Conservation (phyloP, 2,888 invertebrate genomes). For the Hemithea aestivaria region DNA sequence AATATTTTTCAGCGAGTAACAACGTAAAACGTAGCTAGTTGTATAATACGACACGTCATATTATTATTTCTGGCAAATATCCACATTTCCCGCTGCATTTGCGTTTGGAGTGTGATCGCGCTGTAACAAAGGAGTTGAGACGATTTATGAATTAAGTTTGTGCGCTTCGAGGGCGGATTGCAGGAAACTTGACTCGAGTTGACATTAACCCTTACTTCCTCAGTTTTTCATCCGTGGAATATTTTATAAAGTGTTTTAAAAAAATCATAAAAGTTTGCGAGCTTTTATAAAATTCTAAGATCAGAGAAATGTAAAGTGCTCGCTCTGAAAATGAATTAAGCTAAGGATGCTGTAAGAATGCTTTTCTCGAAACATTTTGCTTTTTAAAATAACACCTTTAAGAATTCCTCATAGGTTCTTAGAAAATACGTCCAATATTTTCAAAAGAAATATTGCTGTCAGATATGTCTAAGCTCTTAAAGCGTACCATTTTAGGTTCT, state of each 20-base stretch:
- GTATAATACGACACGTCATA: slow-evolving; percentile 15
- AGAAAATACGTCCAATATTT: no score
- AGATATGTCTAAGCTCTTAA: no score
- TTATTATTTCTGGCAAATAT: slow-evolving; percentile 22
- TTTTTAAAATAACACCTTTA: no score
- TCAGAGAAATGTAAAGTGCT: slow-evolving; percentile 1
- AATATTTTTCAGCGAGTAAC: no score
- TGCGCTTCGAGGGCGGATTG: slow-evolving; percentile 13
- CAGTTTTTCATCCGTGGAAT: slow-evolving; percentile 14
- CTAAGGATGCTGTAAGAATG: no score
- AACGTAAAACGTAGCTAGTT: no score
- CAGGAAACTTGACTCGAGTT: slow-evolving; percentile 22
- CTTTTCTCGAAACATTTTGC: no score
- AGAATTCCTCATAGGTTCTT: no score
- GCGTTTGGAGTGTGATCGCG: slow-evolving; percentile 17
- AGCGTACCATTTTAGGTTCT: no score
- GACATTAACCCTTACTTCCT: slow-evolving; percentile 22
- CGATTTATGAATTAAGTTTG: slow-evolving; percentile 22
- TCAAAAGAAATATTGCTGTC: no score
- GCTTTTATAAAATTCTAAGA: slow-evolving; percentile 1
- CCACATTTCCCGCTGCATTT: slow-evolving; percentile 21
- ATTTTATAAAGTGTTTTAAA: slow-evolving; percentile 18
- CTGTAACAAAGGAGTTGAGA: slow-evolving; percentile 13
- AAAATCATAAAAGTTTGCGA: slow-evolving; percentile 6
- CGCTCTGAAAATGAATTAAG: neutral